A percentile compares a stretch with the other conserved stretches of the same genome.
These are phyloP conservation scores for Nannospalax galili DNA, from an alignment of 2,113 vertebrate genomes.

Conservation along the genomic window DNA sequence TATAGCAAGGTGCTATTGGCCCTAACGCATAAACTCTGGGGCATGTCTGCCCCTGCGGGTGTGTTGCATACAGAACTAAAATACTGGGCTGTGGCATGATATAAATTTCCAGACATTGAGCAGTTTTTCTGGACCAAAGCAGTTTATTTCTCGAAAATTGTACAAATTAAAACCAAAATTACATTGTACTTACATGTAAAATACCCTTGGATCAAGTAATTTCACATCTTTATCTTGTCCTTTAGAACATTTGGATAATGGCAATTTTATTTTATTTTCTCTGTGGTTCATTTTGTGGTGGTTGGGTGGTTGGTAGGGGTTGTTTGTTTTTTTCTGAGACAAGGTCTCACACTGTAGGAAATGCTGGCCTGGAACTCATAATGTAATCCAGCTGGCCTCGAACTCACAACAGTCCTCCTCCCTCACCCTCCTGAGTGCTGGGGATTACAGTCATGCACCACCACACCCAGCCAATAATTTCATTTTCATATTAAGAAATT, in stretches of 20 bases:
- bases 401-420: neutral
- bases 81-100: neutral
- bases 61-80: neutral
- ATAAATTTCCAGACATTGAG: neutral
- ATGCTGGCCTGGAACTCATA: neutral
- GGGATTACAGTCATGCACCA: neutral
- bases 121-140: neutral
- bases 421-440: neutral
- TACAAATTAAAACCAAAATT: neutral
- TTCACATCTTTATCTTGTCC: constrained; percentile 9
- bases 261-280: neutral
- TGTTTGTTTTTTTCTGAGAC: too few relatives aligned
- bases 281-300: too few relatives aligned
- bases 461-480: neutral
- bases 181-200: neutral
- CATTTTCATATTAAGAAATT: neutral
- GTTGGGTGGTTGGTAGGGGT: too few relatives aligned
- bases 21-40: neutral
- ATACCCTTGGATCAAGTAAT: neutral
- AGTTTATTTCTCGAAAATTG: neutral
- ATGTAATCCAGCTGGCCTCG: neutral
- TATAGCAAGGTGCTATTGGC: neutral
- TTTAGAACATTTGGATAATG: neutral
- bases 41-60: neutral
- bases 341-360: neutral